Evolutionary conservation across 2,797 vertebrate species (phyloP).

Genomic region (Poecilia velifera): DNA sequence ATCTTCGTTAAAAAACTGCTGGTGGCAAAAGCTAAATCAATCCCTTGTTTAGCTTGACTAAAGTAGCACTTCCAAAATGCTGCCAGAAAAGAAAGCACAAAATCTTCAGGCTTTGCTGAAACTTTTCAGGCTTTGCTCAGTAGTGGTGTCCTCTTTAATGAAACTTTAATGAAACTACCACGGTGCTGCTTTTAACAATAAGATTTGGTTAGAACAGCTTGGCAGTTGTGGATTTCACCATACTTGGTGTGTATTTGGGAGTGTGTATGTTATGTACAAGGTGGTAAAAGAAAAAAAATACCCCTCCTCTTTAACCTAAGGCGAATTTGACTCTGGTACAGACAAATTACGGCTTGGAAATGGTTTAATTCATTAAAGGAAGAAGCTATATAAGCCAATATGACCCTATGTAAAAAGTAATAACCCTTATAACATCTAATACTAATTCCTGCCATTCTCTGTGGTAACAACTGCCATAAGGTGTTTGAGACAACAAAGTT

Average conservation of each 20-base stretch:
- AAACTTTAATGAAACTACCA: neutral
- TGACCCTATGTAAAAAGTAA: neutral
- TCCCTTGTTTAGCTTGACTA: neutral
- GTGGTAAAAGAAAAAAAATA: neutral
- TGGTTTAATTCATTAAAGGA: neutral
- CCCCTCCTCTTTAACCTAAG: neutral
- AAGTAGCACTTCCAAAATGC: slow-evolving; percentile 2
- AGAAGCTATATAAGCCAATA: neutral
- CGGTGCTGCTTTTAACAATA: slow-evolving; percentile 11
- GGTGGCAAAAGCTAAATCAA: neutral
- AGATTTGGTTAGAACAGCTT: neutral
- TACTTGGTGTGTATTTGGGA: neutral
- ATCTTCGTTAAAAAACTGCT: slow-evolving; percentile 2
- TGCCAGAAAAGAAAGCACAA: neutral
- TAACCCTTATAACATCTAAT: neutral
- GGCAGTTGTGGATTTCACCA: neutral
- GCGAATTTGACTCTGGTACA: neutral
- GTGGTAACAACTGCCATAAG: neutral
- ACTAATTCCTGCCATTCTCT: neutral
- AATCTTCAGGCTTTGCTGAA: neutral
- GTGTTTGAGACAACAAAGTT: neutral
- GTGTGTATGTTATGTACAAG: neutral
- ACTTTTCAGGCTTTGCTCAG: neutral
- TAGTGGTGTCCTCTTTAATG: neutral
- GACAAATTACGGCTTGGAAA: neutral